A percentile compares a stretch with the other conserved stretches of the same genome.
Conservation (phyloP, 2,797 vertebrate species). For the Thunnus albacares region DNA sequence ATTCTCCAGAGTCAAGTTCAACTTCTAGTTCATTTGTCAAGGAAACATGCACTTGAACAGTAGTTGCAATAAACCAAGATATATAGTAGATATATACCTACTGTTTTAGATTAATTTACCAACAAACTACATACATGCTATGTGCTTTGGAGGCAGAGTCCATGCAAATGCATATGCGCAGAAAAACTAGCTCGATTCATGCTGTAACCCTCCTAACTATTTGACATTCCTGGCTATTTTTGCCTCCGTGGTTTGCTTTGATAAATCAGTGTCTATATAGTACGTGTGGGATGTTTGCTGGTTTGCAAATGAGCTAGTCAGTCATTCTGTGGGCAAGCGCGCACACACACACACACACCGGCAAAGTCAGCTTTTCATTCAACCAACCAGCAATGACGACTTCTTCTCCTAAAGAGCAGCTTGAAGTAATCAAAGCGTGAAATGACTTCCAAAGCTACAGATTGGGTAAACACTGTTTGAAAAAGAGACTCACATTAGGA, state of each 20-base stretch:
- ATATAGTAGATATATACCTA: not conserved
- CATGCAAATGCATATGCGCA: not conserved
- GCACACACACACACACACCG: not conserved
- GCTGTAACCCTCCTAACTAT: conserved; percentile 2
- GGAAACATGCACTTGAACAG: not conserved
- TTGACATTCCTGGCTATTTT: conserved; percentile 35
- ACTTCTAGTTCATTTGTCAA: conserved; percentile 2
- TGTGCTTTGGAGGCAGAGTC: not conserved
- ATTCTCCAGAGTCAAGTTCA: not conserved
- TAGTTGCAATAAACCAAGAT: not conserved
- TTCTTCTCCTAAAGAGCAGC: conserved; percentile 47
- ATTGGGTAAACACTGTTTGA: conserved; percentile 43
- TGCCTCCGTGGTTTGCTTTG: not conserved
- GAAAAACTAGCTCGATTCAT: conserved; percentile 7
- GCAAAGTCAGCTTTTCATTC: conserved; percentile 33
- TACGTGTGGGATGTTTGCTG: conserved; percentile 36
- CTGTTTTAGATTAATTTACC: not conserved
- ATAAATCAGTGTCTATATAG: conserved; percentile 37
- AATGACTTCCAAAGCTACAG: conserved; percentile 60
- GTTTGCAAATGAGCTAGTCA: conserved; percentile 46
- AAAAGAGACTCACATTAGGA: conserved; percentile 27
- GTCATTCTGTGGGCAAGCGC: conserved; percentile 17
- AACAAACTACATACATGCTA: not conserved
- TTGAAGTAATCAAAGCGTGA: conserved; percentile 70
- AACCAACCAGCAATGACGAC: conserved; percentile 37